phyloP scores from a whole-genome alignment of 2,888 invertebrate species.

The Nasonovia ribisnigri region DNA sequence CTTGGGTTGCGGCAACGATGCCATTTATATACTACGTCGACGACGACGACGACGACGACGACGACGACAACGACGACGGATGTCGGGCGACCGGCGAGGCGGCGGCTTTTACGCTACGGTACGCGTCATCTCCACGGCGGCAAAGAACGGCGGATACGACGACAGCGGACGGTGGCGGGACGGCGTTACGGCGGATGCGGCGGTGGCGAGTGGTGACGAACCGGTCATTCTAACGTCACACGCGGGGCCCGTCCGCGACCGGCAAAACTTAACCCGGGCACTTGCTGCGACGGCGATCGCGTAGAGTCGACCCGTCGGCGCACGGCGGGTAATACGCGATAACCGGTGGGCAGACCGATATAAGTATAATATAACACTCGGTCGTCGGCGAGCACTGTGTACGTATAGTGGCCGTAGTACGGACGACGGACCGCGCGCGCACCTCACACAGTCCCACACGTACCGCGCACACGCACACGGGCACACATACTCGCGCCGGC shows the following conservation, averaged over 20 bases:
- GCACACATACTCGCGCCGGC: background rate
- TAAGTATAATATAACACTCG: background rate
- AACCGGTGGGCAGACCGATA: conserved; percentile 17
- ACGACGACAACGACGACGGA: background rate
- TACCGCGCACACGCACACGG: background rate
- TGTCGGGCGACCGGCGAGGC: background rate
- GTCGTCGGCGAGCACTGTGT: background rate
- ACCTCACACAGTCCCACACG: background rate
- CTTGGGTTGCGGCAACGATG: conserved; percentile 57
- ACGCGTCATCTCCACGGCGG: conserved; percentile 7
- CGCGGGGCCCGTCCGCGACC: conserved; percentile 27
- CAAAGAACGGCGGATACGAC: conserved; percentile 11
- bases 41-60: conserved; percentile 18
- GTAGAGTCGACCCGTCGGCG: conserved; percentile 5
- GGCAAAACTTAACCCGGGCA: background rate
- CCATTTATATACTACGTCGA: conserved; percentile 45
- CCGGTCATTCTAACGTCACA: conserved; percentile 62
- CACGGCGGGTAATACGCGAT: conserved; percentile 12
- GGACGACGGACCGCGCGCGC: background rate
- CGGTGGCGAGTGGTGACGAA: conserved; percentile 23
- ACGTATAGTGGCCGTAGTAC: background rate
- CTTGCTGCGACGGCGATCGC: background rate
- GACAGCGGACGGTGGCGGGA: background rate
- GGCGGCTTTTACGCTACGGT: conserved; percentile 38
- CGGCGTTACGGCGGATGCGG: background rate